Conservation (phyloP, 2,888 invertebrate genomes). For the Lagria hirta region DNA sequence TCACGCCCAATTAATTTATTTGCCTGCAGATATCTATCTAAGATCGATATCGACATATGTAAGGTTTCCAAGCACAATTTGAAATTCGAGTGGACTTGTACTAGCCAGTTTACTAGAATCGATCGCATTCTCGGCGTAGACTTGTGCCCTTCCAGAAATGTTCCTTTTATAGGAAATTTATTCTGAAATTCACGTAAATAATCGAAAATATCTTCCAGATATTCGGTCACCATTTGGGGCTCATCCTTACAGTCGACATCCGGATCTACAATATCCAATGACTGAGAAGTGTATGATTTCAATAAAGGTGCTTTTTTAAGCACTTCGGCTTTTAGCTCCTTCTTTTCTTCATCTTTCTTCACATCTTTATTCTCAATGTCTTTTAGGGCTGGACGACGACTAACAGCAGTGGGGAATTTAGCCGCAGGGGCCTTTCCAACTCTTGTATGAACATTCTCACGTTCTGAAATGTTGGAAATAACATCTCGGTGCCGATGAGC, state of each 20-base stretch:
- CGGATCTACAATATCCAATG: slow-evolving; percentile 1
- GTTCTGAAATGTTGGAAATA: slow-evolving; percentile 19
- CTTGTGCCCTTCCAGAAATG: slow-evolving; percentile 69
- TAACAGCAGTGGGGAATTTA: slow-evolving; percentile 22
- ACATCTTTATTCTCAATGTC: slow-evolving; percentile 39
- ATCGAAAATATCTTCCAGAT: slow-evolving; percentile 85
- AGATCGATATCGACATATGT: slow-evolving; percentile 81
- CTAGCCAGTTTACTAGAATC: slow-evolving; percentile 91
- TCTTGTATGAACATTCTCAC: slow-evolving; percentile 34
- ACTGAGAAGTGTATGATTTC: slow-evolving; percentile 2
- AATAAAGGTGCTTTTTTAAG: slow-evolving; percentile 9
- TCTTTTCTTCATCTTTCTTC: neutral
- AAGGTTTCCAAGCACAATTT: slow-evolving; percentile 85
- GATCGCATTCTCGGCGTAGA: slow-evolving; percentile 85
- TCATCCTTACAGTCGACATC: slow-evolving; percentile 64
- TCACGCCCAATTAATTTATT: slow-evolving; percentile 43
- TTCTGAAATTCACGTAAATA: slow-evolving; percentile 78
- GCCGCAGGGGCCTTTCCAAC: slow-evolving; percentile 25
- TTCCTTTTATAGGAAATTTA: slow-evolving; percentile 63
- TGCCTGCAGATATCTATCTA: slow-evolving; percentile 69
- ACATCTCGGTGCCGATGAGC: slow-evolving; percentile 28
- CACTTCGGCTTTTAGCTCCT: slow-evolving; percentile 5
- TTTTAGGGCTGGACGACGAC: slow-evolving; percentile 37
- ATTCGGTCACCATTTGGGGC: slow-evolving; percentile 78
- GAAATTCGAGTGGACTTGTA: slow-evolving; percentile 88